A percentile compares a stretch with the other conserved stretches of the same genome.
Evolutionary conservation across 2,797 vertebrate species (phyloP).

Genomic region (Trachops cirrhosus): DNA sequence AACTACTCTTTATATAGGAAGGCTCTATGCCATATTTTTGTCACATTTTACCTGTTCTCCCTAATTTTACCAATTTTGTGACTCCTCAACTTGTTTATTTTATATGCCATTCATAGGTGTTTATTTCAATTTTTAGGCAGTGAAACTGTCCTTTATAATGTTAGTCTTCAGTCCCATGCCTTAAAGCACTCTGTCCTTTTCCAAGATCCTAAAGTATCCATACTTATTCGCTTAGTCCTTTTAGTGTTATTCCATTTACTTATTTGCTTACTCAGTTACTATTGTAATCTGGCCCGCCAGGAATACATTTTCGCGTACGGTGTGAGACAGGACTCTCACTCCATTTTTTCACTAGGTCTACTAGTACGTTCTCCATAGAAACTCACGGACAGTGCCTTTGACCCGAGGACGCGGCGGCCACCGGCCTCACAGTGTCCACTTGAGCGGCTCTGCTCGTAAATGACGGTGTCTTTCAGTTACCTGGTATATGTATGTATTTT

Average conservation of each 20-base stretch:
- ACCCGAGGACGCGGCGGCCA: neutral
- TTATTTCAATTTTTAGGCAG: neutral
- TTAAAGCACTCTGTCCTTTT: neutral
- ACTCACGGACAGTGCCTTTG: neutral
- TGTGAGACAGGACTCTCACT: neutral
- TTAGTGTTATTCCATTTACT: neutral
- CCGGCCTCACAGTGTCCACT: neutral
- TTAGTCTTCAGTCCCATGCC: neutral
- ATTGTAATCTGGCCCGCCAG: neutral
- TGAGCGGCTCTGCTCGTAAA: neutral
- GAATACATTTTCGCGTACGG: neutral
- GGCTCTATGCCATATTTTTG: neutral
- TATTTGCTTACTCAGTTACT: neutral
- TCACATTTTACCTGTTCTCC: neutral
- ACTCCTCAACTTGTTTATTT: neutral
- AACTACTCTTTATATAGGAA: slow-evolving; percentile 12
- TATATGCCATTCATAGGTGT: neutral
- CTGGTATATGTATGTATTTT: neutral
- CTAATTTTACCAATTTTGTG: neutral
- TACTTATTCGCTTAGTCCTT: neutral
- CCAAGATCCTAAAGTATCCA: neutral
- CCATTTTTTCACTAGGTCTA: neutral
- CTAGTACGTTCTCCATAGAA: neutral
- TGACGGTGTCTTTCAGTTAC: neutral
- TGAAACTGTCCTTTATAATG: neutral